Evolutionary conservation across 2,797 vertebrate genomes (phyloP).

Genomic region (Lacerta agilis): DNA sequence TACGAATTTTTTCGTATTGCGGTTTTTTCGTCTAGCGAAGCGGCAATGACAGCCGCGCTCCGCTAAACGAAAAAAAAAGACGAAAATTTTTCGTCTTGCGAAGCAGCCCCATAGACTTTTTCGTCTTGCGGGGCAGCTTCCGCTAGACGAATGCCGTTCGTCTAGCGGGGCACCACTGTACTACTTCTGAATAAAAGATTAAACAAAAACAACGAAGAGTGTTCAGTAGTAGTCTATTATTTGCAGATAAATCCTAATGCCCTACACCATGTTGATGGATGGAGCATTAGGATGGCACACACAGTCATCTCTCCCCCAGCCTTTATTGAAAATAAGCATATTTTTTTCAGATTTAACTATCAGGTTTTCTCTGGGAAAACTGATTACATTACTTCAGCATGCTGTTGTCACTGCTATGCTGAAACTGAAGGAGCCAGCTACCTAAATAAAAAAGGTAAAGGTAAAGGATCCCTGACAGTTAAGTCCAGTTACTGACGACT

Average conservation of each 20-base stretch:
- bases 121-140: no score
- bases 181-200: neutral
- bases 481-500: no score
- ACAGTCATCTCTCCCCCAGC: no score
- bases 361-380: neutral
- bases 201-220: neutral
- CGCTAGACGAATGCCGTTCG: no score
- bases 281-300: neutral
- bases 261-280: neutral
- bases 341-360: neutral
- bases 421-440: fast-evolving
- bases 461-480: no score
- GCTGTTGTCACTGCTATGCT: neutral
- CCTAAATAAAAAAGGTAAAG: neutral
- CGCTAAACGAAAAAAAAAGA: no score
- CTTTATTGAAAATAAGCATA: neutral
- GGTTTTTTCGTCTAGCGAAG: no score
- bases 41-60: no score
- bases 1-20: no score
- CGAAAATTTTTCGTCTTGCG: no score
- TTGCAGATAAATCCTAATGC: neutral
- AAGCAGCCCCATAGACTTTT: no score
- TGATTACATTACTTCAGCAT: neutral
- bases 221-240: neutral
- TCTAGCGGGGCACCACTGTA: no score